phyloP scores from a whole-genome alignment of 2,113 vertebrate species.

The Gymnobelideus leadbeateri region DNA sequence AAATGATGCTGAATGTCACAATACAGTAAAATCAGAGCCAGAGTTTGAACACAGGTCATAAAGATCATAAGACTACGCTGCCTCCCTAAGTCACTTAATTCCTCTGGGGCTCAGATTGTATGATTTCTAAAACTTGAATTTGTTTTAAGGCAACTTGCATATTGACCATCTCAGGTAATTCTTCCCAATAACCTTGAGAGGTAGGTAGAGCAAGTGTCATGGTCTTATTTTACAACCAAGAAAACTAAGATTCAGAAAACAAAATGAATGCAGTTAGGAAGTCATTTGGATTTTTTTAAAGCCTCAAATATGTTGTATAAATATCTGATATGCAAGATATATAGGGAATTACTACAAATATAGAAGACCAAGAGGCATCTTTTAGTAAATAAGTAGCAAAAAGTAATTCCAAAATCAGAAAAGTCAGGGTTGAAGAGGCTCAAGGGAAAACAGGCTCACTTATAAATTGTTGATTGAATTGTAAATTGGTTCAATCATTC shows the following conservation, averaged over 20 bases:
- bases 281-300: not conserved
- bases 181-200: not conserved
- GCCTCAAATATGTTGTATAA: not conserved
- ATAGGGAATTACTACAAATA: not conserved
- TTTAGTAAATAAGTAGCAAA: not conserved
- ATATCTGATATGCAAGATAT: not conserved
- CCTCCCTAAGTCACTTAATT: not conserved
- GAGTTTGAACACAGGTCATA: not conserved
- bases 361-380: not conserved
- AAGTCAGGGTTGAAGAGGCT: not conserved
- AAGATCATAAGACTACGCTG: not conserved
- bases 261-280: not conserved
- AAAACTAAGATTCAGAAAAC: not conserved
- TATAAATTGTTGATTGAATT: not conserved
- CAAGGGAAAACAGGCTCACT: not conserved
- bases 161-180: not conserved
- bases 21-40: not conserved
- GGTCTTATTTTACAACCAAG: not conserved
- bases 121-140: not conserved
- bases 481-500: not conserved
- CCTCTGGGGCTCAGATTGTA: not conserved
- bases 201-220: not conserved
- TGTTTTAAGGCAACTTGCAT: not conserved
- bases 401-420: not conserved
- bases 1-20: not conserved